A percentile compares a stretch with the other conserved stretches of the same genome.
These are phyloP conservation scores for Oryzaephilus surinamensis DNA, from an alignment of 1,140 invertebrate genomes.

Conservation along the genomic window DNA sequence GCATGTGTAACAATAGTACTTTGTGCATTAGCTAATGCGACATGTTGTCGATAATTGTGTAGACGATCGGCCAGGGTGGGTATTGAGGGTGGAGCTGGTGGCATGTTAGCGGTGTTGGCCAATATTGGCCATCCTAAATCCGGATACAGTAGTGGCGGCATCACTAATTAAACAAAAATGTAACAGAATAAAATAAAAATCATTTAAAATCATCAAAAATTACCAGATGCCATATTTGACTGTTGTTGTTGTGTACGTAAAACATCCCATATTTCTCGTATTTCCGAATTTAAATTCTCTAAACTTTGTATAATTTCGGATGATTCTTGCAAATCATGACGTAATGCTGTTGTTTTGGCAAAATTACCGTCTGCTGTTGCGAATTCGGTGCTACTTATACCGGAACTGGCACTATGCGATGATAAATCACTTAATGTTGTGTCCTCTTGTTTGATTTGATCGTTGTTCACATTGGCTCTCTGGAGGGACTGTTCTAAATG, in stretches of 20 bases:
- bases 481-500: slow-evolving; percentile 65
- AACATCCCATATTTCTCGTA: slow-evolving; percentile 58
- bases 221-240: slow-evolving; percentile 39
- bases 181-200: slow-evolving; percentile 1
- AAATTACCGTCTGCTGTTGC: slow-evolving; percentile 41
- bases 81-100: slow-evolving; percentile 39
- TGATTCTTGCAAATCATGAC: slow-evolving; percentile 43
- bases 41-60: slow-evolving; percentile 41
- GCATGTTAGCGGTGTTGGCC: slow-evolving; percentile 18
- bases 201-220: neutral
- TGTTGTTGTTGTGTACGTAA: slow-evolving; percentile 50
- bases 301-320: slow-evolving; percentile 58
- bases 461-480: slow-evolving; percentile 40
- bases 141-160: slow-evolving; percentile 46
- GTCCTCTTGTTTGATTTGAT: slow-evolving; percentile 39
- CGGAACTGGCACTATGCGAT: slow-evolving; percentile 53
- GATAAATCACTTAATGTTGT: slow-evolving; percentile 53
- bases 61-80: slow-evolving; percentile 41
- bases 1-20: slow-evolving; percentile 41
- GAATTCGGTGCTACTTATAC: slow-evolving; percentile 58
- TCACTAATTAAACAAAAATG: slow-evolving; percentile 19
- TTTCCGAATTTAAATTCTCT: slow-evolving; percentile 59
- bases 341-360: slow-evolving; percentile 12
- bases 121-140: slow-evolving; percentile 49
- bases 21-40: slow-evolving; percentile 32